Percentiles rank a stretch among this genome's conserved stretches.
These are phyloP conservation scores for Dynastes hyllus DNA, from an alignment of 2,888 invertebrate species.

Conservation along the genomic window DNA sequence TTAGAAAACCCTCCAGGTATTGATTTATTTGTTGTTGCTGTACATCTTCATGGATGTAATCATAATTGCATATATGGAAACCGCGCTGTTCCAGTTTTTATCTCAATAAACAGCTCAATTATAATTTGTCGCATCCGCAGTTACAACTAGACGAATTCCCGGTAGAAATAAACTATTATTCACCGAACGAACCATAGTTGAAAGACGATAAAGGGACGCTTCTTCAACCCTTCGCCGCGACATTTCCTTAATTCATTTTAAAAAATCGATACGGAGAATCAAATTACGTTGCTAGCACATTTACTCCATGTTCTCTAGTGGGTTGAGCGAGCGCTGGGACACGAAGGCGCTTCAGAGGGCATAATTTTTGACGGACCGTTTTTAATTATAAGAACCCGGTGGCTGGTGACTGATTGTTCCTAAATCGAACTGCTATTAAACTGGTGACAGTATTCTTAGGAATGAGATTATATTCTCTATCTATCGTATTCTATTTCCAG, in stretches of 20 bases:
- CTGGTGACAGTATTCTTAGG: too few species aligned
- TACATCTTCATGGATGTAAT: too few species aligned
- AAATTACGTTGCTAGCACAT: slow-evolving; percentile 4
- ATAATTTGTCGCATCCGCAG: background rate
- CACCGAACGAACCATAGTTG: slow-evolving; percentile 2
- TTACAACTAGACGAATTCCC: background rate
- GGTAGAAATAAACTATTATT: background rate
- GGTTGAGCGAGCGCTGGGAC: background rate
- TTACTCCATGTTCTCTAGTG: background rate
- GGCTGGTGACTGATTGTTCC: too few species aligned
- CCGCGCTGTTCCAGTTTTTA: too few species aligned
- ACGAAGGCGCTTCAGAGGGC: background rate
- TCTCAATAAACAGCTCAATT: background rate
- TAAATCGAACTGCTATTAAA: too few species aligned
- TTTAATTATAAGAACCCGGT: too few species aligned
- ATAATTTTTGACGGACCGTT: too few species aligned
- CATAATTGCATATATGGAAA: too few species aligned
- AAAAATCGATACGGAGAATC: slow-evolving; percentile 18
- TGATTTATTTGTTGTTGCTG: too few species aligned
- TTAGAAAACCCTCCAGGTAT: too few species aligned
- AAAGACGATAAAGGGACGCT: background rate
- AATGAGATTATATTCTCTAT: too few species aligned
- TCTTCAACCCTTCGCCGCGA: slow-evolving; percentile 1
- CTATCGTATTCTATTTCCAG: background rate
- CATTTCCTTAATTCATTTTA: slow-evolving; percentile 25